Evolutionary conservation across 2,888 invertebrate species (phyloP), one percentile per base, ranked within the genome.

Genomic region (Melieria picta): DNA sequence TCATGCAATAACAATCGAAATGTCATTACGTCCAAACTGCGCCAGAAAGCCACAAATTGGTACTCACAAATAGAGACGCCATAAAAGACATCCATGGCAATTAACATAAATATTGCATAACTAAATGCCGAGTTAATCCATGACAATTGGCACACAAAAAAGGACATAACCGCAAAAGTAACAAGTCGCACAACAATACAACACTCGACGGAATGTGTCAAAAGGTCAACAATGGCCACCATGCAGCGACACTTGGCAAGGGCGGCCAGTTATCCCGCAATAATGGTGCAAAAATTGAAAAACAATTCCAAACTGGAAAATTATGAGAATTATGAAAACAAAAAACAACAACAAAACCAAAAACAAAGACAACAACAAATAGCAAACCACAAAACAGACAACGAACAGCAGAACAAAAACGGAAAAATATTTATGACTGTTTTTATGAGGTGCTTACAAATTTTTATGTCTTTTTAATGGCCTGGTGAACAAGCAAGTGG

Each of bases 401-500:
- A 2, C 30, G 30, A 52, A 56, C 63, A 69, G 11, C 6, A 46
- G n/a, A 46, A 66, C 56, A 72, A 70, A 60, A 67, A 57, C 9
- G 64, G 45, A 67, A 62, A 69, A 62, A 83, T 81, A 82, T 81
- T 82, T 86, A 85, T 86, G 86, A 84, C 85, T 83, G 83, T 82
- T 85, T 86, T 87, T 87, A 87, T 86, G 87, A 87, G 84, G 86
- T 87, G 86, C 82, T 85, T 86, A 87, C 87, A 87, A 86, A 85
- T 86, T 85, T 86, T 85, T 86, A 87, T 83, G 86, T 82, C 81
- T 83, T 86, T 87, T 87, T 87, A 86, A 86, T 86, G 84, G 85
- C 80, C 61, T 62, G 55, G 9, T 43, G 69, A 69, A 62, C 69
- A 62, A 45, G 55, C 57, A 46, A 30, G 45, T 52, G 16, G n/a